Percentiles rank a stretch among this genome's conserved stretches.
These are phyloP conservation scores for Rhyzopertha dominica DNA, from an alignment of 1,140 invertebrate species.

Conservation along the genomic window DNA sequence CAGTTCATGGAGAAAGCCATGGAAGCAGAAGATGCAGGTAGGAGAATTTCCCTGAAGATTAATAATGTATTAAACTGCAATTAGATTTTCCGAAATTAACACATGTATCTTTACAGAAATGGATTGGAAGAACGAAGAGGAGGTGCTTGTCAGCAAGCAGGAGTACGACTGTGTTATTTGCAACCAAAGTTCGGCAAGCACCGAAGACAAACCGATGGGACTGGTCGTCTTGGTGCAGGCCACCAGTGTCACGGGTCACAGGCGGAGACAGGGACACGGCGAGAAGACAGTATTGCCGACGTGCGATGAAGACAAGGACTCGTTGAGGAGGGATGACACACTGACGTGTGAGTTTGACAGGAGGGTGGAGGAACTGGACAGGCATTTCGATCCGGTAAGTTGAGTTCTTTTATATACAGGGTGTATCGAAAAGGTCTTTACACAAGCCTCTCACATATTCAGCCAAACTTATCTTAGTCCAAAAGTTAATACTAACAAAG, in stretches of 20 bases:
- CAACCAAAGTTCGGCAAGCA: constrained; percentile 81
- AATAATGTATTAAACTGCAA: constrained; percentile 4
- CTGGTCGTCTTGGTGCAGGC: constrained; percentile 84
- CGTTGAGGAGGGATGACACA: constrained; percentile 53
- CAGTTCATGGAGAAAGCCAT: constrained; percentile 85
- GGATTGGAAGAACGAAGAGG: constrained; percentile 64
- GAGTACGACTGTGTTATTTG: constrained; percentile 97
- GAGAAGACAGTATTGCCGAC: constrained; percentile 61
- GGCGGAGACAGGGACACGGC: constrained; percentile 51
- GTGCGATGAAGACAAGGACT: constrained; percentile 55
- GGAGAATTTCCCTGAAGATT: constrained; percentile 13
- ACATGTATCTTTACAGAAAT: constrained; percentile 46
- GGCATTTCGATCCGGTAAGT: constrained; percentile 68
- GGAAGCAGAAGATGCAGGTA: constrained; percentile 62
- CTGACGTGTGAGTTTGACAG: constrained; percentile 62
- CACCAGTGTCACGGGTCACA: constrained; percentile 75
- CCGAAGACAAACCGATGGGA: constrained; percentile 81
- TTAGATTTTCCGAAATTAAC: constrained; percentile 15
- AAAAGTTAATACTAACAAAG: too few relatives aligned
- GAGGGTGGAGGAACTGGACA: constrained; percentile 62
- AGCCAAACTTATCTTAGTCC: too few relatives aligned
- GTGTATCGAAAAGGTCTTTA: too few relatives aligned
- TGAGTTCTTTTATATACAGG: not conserved
- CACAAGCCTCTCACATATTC: constrained; percentile 6
- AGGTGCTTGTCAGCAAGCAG: constrained; percentile 55